Base-by-base conservation (phyloP, 2,888 invertebrate genomes). In the Argyresthia goedartella region DNA sequence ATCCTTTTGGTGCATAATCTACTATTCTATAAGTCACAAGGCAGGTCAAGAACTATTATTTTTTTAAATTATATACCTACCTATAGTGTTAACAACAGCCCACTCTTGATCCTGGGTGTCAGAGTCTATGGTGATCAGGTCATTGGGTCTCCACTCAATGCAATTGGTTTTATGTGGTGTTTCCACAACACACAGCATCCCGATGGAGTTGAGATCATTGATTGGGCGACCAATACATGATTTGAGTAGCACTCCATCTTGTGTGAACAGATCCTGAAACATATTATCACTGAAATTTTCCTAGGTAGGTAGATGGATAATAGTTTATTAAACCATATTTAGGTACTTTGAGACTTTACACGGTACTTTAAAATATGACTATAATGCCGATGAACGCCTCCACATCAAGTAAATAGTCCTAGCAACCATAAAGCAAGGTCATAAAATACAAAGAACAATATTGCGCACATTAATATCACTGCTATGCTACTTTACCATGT, bases 71-170 rank as follows among this genome's bases (percentile, higher is more conserved):
- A 39, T 48, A 46, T 15, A 43, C 64, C 69, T 69, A 84, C 87
- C 87, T 61, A 91, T 91, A 45, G 93, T 92, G 64, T 94, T 93
- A 14, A 95, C 94, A 53, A 95, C 88, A 0, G 94, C 93, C 95
- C 95, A 95, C 66, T 94, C 95, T 65, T 93, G 93, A 66, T 93
- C 93, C 64, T 93, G 93, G 1, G 90, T 90, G 59, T 93, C 93
- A 0, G 91, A 90, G 60, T 94, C 93, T 8, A 90, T 88, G 11
- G 95, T 90, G 47, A 92, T 93, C 57, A 93, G 85, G 69, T 95
- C 94, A 55, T 91, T 91, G 0, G 94, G 94, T 67, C 92, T 91
- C 96, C 95, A 96, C 73, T 95, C 95, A 52, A 96, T 90, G 59
- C 88, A 90, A 56, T 90, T 89, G n/a, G 88, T 88, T 60, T 76